Evolutionary conservation across 1,140 invertebrate genomes (phyloP).

Genomic region (Pogonomyrmex barbatus): DNA sequence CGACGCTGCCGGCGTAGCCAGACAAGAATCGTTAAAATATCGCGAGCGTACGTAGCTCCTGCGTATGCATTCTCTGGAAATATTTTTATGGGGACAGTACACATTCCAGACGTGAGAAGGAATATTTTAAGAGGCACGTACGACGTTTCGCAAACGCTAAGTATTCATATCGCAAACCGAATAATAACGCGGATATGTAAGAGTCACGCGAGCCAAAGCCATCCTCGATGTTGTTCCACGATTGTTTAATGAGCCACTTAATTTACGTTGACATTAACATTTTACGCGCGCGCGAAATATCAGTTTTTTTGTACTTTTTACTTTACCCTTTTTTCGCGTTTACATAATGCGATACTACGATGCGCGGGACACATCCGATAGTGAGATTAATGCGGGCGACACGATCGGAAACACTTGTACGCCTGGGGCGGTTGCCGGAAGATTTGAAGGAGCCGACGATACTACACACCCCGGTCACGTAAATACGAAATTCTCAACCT

Average conservation of each 20-base stretch:
- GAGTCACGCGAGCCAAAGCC: neutral
- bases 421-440: neutral
- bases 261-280: conserved; percentile 19
- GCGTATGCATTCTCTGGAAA: conserved; percentile 32
- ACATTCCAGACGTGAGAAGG: conserved; percentile 16
- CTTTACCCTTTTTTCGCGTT: neutral
- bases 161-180: conserved; percentile 18
- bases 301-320: neutral
- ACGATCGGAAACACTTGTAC: conserved; percentile 22
- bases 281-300: neutral
- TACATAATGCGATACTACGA: neutral
- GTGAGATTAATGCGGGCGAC: conserved; percentile 49
- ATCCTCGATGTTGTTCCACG: neutral
- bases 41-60: conserved; percentile 30
- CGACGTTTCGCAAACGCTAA: conserved; percentile 28
- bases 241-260: neutral
- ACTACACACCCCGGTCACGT: conserved; percentile 61
- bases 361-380: conserved; percentile 21
- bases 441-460: conserved; percentile 42
- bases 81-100: conserved; percentile 38
- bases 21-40: conserved; percentile 59
- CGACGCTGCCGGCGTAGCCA: conserved; percentile 18
- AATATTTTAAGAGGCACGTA: conserved; percentile 40
- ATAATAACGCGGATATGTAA: conserved; percentile 6
- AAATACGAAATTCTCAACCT: conserved; percentile 60